phyloP scores from a whole-genome alignment of 2,113 vertebrate species.

The Macroglossus sobrinus region DNA sequence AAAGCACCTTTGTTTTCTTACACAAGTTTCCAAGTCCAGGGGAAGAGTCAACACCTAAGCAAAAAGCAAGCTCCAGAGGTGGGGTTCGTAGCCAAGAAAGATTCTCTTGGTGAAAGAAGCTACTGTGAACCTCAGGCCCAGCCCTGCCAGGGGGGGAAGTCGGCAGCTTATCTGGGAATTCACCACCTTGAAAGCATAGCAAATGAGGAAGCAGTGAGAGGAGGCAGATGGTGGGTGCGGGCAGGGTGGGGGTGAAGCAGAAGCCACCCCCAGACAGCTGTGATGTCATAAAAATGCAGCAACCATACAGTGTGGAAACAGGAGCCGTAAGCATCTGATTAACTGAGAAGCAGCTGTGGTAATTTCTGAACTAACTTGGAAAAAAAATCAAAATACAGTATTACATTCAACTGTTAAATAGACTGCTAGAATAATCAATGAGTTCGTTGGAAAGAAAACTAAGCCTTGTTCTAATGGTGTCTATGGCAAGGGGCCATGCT shows the following conservation, averaged over 20 bases:
- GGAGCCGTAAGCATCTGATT: background rate
- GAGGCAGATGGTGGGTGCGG: background rate
- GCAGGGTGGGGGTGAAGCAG: background rate
- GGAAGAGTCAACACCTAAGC: background rate
- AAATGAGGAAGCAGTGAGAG: background rate
- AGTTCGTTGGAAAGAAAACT: background rate
- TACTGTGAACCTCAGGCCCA: background rate
- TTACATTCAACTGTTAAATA: background rate
- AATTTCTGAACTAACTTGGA: background rate
- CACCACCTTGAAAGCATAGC: background rate
- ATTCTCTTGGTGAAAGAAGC: background rate
- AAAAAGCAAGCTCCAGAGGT: background rate
- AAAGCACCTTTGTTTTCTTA: slow-evolving; percentile 15
- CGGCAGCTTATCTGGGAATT: background rate
- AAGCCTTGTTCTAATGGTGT: background rate
- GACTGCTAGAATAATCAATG: background rate
- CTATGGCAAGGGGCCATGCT: background rate
- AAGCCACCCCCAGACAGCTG: background rate
- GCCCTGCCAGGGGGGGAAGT: background rate
- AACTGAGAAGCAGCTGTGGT: background rate
- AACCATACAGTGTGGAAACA: background rate
- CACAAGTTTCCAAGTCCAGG: background rate
- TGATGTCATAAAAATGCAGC: background rate
- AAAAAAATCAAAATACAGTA: background rate
- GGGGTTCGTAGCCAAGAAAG: too few species aligned